Percentiles rank a stretch among this genome's conserved stretches.
Conservation (phyloP, 1,140 invertebrate genomes). For the Myzus persicae region DNA sequence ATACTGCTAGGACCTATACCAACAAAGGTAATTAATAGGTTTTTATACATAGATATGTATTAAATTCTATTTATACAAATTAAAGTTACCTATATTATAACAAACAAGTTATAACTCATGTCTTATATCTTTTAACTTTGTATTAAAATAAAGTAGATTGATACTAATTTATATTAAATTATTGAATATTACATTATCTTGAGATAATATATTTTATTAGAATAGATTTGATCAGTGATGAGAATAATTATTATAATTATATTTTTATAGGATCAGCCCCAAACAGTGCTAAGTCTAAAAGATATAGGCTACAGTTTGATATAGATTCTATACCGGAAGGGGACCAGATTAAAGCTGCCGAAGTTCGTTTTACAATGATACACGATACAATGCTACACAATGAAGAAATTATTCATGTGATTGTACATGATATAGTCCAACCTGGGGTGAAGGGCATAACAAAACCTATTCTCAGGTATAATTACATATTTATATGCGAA, state of each 20-base stretch:
- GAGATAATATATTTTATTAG: background rate
- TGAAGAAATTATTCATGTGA: conserved; percentile 62
- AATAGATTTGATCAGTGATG: background rate
- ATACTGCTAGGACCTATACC: conserved; percentile 85
- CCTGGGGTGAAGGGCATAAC: conserved; percentile 72
- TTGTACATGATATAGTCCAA: conserved; percentile 85
- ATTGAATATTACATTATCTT: background rate
- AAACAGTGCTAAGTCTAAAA: conserved; percentile 65
- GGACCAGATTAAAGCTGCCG: conserved; percentile 84
- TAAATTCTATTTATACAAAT: too few relatives aligned
- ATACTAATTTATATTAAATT: background rate
- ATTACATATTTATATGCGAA: background rate
- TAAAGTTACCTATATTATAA: background rate
- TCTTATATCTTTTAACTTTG: background rate
- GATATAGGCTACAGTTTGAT: conserved; percentile 82
- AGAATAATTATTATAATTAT: background rate
- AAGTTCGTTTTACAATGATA: conserved; percentile 72
- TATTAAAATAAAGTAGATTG: background rate
- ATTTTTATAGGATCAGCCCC: conserved; percentile 23
- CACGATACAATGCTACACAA: conserved; percentile 14
- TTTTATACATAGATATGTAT: background rate
- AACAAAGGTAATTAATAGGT: conserved; percentile 73
- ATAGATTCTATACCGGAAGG: conserved; percentile 74
- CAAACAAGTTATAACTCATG: background rate
- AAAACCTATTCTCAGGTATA: conserved; percentile 70